Percentiles rank a stretch among this genome's conserved stretches.
phyloP scores from a whole-genome alignment of 2,113 vertebrate species.

The Catagonus wagneri region DNA sequence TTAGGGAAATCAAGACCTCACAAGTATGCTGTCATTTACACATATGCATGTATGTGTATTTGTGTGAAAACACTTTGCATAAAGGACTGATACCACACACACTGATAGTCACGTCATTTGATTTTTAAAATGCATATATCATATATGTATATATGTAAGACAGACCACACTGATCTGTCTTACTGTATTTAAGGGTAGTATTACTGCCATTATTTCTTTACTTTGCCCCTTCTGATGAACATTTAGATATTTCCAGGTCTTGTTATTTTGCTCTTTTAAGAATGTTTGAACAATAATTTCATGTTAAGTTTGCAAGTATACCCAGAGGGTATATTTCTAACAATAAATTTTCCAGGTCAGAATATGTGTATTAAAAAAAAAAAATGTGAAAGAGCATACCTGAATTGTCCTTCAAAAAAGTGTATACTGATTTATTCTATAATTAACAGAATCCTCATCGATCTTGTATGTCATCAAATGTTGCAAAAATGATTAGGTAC shows the following conservation, averaged over 20 bases:
- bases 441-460: neutral
- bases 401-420: neutral
- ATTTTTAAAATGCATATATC: neutral
- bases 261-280: neutral
- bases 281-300: slow-evolving; percentile 18
- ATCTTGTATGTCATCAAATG: neutral
- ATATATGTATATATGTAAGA: neutral
- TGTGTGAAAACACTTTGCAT: neutral
- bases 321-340: neutral
- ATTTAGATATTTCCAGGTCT: neutral
- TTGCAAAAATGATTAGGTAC: slow-evolving; percentile 8
- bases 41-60: neutral
- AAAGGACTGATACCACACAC: neutral
- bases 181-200: neutral
- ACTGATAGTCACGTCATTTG: neutral
- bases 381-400: neutral
- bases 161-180: neutral
- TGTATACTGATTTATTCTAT: neutral
- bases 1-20: neutral
- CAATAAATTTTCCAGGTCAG: neutral
- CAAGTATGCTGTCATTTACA: neutral
- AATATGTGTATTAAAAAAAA: neutral
- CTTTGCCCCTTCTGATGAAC: neutral
- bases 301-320: neutral
- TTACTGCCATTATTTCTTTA: slow-evolving; percentile 11